Conservation (phyloP, 2,888 invertebrate species). For the Hartigia nigra region DNA sequence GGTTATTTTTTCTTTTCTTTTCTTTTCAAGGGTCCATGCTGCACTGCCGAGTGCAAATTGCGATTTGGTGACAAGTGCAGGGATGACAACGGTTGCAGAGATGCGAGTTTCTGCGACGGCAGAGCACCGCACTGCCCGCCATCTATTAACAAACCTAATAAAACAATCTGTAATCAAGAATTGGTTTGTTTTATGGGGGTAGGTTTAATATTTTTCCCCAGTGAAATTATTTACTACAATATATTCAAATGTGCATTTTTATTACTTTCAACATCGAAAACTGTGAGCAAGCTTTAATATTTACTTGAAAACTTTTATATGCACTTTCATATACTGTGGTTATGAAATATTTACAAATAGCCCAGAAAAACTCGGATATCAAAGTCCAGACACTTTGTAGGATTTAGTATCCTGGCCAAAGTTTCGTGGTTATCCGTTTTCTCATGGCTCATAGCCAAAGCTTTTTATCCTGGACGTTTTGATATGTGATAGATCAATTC, state of each 20-base stretch:
- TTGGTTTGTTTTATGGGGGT: slow-evolving; percentile 98
- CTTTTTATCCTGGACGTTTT: neutral
- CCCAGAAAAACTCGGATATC: neutral
- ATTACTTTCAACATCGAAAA: neutral
- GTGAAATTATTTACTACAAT: neutral
- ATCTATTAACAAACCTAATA: slow-evolving; percentile 91
- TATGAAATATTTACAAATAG: neutral
- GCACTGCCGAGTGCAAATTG: slow-evolving; percentile 86
- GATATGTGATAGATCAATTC: neutral
- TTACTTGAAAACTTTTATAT: neutral
- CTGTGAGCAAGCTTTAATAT: neutral
- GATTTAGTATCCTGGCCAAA: neutral
- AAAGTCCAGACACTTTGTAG: neutral
- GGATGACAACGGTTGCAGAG: slow-evolving; percentile 93
- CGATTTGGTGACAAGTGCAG: slow-evolving; percentile 90
- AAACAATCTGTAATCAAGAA: slow-evolving; percentile 95
- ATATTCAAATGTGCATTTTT: neutral
- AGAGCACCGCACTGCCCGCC: slow-evolving; percentile 90
- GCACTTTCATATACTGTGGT: neutral
- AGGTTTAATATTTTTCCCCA: slow-evolving; percentile 60
- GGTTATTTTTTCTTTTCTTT: slow-evolving; percentile 6
- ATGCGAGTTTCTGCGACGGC: slow-evolving; percentile 93
- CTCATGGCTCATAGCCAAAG: neutral
- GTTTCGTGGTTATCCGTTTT: neutral
- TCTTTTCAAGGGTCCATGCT: slow-evolving; percentile 87